Evolutionary conservation across 2,113 vertebrate species (phyloP).

Genomic region (Psettodes erumei): DNA sequence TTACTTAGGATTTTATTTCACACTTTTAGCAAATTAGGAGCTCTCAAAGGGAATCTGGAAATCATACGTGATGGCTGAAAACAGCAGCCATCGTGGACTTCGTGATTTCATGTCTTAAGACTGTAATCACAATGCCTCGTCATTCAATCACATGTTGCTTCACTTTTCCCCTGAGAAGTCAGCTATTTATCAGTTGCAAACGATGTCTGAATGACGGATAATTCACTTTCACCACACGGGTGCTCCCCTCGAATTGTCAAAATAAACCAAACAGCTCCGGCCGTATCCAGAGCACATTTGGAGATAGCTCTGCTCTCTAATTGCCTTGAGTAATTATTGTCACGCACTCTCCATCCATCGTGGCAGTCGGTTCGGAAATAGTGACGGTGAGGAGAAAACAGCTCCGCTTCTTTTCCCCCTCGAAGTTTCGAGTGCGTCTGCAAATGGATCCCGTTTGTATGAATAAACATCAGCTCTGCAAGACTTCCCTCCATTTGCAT

Average conservation of each 20-base stretch:
- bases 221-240: not conserved
- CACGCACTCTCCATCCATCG: slow-evolving; percentile 50
- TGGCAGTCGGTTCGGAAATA: slow-evolving; percentile 30
- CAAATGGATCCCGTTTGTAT: slow-evolving; percentile 77
- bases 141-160: not conserved
- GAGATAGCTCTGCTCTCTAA: slow-evolving; percentile 63
- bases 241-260: slow-evolving; percentile 56
- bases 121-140: not conserved
- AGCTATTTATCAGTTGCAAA: not conserved
- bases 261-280: slow-evolving; percentile 42
- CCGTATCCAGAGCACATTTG: slow-evolving; percentile 59
- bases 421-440: slow-evolving; percentile 68
- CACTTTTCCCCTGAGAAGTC: too few relatives aligned
- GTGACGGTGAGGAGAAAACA: slow-evolving; percentile 24
- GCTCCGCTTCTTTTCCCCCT: slow-evolving; percentile 4
- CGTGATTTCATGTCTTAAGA: not conserved
- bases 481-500: slow-evolving; percentile 64
- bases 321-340: slow-evolving; percentile 50
- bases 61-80: too few relatives aligned
- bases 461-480: slow-evolving; percentile 74
- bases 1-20: too few relatives aligned
- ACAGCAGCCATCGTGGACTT: too few relatives aligned
- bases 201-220: not conserved
- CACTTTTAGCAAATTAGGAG: too few relatives aligned
- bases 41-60: too few relatives aligned